Conservation (phyloP, 2,888 invertebrate genomes). For the Trisateles emortualis region DNA sequence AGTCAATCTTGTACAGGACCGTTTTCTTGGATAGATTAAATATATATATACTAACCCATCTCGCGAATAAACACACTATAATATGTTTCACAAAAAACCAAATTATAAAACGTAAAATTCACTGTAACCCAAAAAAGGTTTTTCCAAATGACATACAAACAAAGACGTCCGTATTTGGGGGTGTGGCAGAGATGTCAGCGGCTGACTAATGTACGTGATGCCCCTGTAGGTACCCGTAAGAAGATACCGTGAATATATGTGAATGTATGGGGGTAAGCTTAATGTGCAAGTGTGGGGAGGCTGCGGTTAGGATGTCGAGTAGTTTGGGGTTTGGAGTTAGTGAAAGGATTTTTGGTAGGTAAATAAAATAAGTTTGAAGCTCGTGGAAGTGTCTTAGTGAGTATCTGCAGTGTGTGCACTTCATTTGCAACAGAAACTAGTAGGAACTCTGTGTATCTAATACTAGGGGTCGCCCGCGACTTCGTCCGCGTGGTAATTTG, state of each 20-base stretch:
- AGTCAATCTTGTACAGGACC: too few relatives aligned
- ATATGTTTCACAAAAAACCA: neutral
- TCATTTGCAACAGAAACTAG: too few relatives aligned
- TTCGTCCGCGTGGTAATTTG: too few relatives aligned
- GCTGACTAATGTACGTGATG: slow-evolving; percentile 45
- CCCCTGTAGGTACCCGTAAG: slow-evolving; percentile 25
- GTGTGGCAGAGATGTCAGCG: slow-evolving; percentile 45
- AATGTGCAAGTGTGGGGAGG: slow-evolving; percentile 16
- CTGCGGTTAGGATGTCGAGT: slow-evolving; percentile 15
- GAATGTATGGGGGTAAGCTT: slow-evolving; percentile 18
- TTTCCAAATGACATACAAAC: slow-evolving; percentile 34
- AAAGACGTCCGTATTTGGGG: slow-evolving; percentile 39
- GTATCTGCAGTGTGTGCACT: neutral
- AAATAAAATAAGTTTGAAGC: slow-evolving; percentile 1
- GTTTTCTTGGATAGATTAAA: too few relatives aligned
- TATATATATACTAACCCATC: too few relatives aligned
- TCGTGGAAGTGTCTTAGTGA: neutral
- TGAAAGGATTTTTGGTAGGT: slow-evolving; percentile 5
- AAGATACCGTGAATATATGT: slow-evolving; percentile 47
- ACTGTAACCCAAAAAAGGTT: slow-evolving; percentile 19
- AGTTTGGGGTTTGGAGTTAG: slow-evolving; percentile 6
- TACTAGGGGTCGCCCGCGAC: too few relatives aligned
- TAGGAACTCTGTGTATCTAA: too few relatives aligned
- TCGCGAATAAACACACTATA: too few relatives aligned
- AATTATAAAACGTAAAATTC: slow-evolving; percentile 1